A percentile compares a stretch with the other conserved stretches of the same genome.
Evolutionary conservation across 2,888 invertebrate genomes (phyloP).

Genomic region (Harmothoe impar): DNA sequence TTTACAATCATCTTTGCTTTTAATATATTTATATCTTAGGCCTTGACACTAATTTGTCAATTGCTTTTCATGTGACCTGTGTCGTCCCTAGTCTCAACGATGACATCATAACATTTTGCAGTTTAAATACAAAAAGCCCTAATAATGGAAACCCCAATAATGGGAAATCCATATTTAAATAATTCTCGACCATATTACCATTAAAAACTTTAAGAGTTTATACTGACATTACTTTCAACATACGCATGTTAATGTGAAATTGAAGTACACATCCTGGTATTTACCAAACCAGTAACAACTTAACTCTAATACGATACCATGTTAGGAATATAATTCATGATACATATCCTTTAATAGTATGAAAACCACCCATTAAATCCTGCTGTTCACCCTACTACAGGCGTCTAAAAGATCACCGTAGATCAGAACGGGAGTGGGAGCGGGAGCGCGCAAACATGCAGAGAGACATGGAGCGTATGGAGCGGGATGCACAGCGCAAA

Average conservation of each 20-base stretch:
- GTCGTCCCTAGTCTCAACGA: background rate
- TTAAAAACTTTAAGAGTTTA: too few species aligned
- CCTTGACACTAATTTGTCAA: background rate
- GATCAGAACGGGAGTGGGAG: conserved; percentile 66
- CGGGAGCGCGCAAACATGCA: conserved; percentile 73
- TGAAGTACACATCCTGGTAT: too few species aligned
- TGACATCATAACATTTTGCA: background rate
- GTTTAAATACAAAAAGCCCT: too few species aligned
- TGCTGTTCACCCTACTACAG: conserved; percentile 30
- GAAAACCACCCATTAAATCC: background rate
- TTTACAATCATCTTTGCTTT: background rate
- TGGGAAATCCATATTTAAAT: background rate
- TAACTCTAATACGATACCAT: too few species aligned
- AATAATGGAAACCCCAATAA: too few species aligned
- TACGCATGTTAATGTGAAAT: too few species aligned
- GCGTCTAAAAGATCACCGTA: conserved; percentile 64
- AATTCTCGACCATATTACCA: background rate
- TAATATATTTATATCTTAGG: background rate
- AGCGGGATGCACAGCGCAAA: conserved; percentile 75
- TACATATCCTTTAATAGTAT: too few species aligned
- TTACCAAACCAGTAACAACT: too few species aligned
- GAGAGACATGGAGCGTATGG: conserved; percentile 77
- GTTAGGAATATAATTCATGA: too few species aligned
- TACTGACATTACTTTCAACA: too few species aligned
- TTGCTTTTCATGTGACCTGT: background rate